Evolutionary conservation across 2,888 invertebrate species (phyloP).

Genomic region (Notocelia uddmanniana): DNA sequence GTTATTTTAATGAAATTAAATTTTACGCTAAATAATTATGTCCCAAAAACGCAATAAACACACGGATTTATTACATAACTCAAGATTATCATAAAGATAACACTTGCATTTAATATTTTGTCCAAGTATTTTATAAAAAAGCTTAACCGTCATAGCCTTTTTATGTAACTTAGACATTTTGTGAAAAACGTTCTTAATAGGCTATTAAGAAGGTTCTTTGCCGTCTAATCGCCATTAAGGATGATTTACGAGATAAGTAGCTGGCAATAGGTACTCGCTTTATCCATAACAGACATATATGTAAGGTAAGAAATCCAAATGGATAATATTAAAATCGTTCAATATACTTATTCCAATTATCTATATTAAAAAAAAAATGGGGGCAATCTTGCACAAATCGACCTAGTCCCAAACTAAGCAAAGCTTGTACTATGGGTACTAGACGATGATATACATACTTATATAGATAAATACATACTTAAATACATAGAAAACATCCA

Average conservation of each 20-base stretch:
- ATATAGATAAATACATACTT: too few species aligned
- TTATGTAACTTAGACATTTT: constrained; percentile 2
- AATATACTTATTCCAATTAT: too few species aligned
- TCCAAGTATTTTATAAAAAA: constrained; percentile 20
- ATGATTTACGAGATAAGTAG: constrained; percentile 14
- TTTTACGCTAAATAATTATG: background rate
- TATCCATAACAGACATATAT: background rate
- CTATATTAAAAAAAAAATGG: too few species aligned
- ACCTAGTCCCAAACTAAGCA: too few species aligned
- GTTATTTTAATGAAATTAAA: background rate
- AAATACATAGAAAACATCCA: too few species aligned
- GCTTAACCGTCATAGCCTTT: constrained; percentile 35
- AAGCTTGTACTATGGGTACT: too few species aligned
- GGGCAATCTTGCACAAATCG: too few species aligned
- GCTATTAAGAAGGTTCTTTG: background rate
- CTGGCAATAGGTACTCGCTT: constrained; percentile 10
- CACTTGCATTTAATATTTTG: constrained; percentile 47
- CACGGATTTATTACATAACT: constrained; percentile 35
- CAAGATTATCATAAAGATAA: constrained; percentile 47
- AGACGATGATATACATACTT: too few species aligned
- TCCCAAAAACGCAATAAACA: constrained; percentile 19
- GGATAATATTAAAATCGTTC: too few species aligned
- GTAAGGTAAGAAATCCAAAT: background rate
- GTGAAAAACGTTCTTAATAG: background rate
- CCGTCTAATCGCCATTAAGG: constrained; percentile 3